These are phyloP conservation scores for Osmerus mordax DNA, from an alignment of 2,113 vertebrate genomes.

Conservation along the genomic window DNA sequence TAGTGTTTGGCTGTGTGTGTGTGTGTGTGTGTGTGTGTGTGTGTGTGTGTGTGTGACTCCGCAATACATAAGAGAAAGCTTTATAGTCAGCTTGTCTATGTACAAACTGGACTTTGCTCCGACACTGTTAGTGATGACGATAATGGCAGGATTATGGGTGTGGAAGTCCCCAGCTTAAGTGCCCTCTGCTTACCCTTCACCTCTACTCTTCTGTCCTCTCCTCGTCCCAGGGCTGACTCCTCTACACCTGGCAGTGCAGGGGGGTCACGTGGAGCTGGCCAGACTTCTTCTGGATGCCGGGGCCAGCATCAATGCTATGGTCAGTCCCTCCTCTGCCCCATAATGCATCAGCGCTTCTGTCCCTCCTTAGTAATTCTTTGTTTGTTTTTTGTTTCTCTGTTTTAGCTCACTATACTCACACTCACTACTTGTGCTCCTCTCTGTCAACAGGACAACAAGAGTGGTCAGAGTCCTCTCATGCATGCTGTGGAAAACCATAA, in stretches of 20 bases:
- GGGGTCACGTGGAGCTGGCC: constrained; percentile 61
- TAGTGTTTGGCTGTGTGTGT: not conserved
- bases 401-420: not conserved
- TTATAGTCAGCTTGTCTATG: not conserved
- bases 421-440: constrained; percentile 6
- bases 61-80: not conserved
- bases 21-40: not conserved
- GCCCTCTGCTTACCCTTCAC: not conserved
- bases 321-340: constrained; percentile 52
- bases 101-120: no score
- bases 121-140: no score
- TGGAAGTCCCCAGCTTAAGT: not conserved
- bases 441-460: constrained; percentile 80
- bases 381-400: not conserved
- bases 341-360: not conserved
- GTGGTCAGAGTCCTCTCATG: constrained; percentile 82
- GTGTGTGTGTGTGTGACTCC: constrained; percentile 4
- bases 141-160: not conserved
- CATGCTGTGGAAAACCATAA: constrained; percentile 83
- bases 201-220: not conserved
- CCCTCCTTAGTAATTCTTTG: not conserved
- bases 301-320: constrained; percentile 83
- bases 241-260: constrained; percentile 80
- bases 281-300: constrained; percentile 74
- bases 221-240: constrained; percentile 76